Evolutionary conservation across 1,140 invertebrate genomes (phyloP).

Genomic region (Ericerus pela): DNA sequence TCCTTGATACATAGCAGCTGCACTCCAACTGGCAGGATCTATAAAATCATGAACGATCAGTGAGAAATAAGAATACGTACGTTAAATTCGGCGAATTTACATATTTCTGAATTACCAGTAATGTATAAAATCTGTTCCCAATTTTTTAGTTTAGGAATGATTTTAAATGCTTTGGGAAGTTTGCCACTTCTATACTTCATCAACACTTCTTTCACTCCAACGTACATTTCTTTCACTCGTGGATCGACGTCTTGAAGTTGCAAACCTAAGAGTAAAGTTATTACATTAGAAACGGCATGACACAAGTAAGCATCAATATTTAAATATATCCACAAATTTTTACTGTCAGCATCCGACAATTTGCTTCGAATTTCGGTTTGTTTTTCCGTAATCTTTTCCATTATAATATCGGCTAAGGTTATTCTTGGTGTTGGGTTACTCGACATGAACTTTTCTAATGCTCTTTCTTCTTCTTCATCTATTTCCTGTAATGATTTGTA

Average conservation of each 20-base stretch:
- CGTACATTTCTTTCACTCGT: conserved; percentile 56
- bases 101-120: conserved; percentile 35
- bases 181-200: conserved; percentile 86
- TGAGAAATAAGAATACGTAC: too few relatives aligned
- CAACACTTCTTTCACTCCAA: conserved; percentile 73
- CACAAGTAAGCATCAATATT: neutral
- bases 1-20: conserved; percentile 90
- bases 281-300: neutral
- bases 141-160: conserved; percentile 79
- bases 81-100: neutral
- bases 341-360: conserved; percentile 56
- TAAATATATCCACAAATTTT: neutral
- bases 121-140: conserved; percentile 93
- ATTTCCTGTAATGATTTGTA: conserved; percentile 42
- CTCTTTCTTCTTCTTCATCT: conserved; percentile 72
- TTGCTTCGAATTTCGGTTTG: conserved; percentile 76
- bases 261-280: conserved; percentile 32
- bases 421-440: conserved; percentile 43
- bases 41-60: conserved; percentile 16
- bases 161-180: conserved; percentile 95
- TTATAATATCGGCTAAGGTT: conserved; percentile 77
- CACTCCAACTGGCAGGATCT: conserved; percentile 67
- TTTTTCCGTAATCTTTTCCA: conserved; percentile 85
- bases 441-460: conserved; percentile 70
- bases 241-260: conserved; percentile 68